Conservation (phyloP, 1,140 invertebrate genomes). For the Apis dorsata region DNA sequence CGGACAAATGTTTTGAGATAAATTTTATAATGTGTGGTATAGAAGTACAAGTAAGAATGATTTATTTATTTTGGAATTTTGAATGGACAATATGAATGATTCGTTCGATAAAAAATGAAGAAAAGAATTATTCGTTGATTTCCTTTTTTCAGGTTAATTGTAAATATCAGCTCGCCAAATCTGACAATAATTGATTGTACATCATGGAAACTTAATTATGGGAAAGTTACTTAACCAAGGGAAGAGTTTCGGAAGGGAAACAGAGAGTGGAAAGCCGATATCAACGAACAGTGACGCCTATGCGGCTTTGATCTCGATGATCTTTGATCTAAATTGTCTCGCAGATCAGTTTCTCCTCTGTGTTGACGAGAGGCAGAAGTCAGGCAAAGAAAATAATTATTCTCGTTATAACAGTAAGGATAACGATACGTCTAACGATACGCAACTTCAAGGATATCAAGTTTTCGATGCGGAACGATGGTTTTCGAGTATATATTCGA, state of each 20-base stretch:
- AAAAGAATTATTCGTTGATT: too few species aligned
- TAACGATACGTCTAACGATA: conserved; percentile 36
- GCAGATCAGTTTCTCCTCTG: conserved; percentile 34
- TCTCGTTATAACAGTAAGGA: conserved; percentile 38
- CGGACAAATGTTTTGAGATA: too few species aligned
- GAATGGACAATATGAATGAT: too few species aligned
- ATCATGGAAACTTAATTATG: background rate
- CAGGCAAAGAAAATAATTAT: conserved; percentile 49
- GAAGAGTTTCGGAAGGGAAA: background rate
- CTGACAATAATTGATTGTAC: background rate
- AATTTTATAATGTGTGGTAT: too few species aligned
- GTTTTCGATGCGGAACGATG: conserved; percentile 23
- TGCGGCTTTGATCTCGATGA: conserved; percentile 46
- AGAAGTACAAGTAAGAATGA: too few species aligned
- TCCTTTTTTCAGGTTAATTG: too few species aligned
- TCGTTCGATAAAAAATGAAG: too few species aligned
- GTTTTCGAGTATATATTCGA: conserved; percentile 29
- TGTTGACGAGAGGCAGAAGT: background rate
- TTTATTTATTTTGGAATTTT: too few species aligned
- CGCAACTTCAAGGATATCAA: conserved; percentile 53
- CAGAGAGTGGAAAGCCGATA: background rate
- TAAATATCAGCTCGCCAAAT: too few species aligned
- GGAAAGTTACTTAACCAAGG: background rate
- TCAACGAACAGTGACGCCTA: conserved; percentile 45
- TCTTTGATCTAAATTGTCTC: conserved; percentile 48